These are phyloP conservation scores for Cheirogaleus major DNA, from an alignment of 2,797 vertebrate genomes.

Conservation along the genomic window DNA sequence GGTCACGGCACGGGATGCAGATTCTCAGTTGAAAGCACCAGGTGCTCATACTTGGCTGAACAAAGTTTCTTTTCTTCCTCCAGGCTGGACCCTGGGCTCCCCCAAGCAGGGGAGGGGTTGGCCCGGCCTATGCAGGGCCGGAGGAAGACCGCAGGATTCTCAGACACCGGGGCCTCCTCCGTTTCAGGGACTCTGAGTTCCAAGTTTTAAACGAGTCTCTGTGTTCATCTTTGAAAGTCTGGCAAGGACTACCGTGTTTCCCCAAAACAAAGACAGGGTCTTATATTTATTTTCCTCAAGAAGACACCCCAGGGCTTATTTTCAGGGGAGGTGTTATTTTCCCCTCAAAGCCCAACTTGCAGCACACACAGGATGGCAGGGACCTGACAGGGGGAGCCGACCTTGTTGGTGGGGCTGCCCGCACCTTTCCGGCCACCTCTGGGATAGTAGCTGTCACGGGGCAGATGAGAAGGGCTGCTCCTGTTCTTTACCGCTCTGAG, in stretches of 20 bases:
- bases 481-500: no score
- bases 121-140: neutral
- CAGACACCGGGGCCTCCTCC: neutral
- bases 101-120: neutral
- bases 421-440: no score
- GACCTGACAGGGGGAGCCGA: no score
- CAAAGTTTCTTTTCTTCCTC: slow-evolving; percentile 39
- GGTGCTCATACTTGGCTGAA: neutral
- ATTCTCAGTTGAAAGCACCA: neutral
- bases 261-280: no score
- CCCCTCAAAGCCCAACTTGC: no score
- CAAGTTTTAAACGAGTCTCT: slow-evolving; percentile 32
- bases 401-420: no score
- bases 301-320: no score
- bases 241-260: neutral
- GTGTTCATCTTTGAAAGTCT: neutral
- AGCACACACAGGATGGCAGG: no score
- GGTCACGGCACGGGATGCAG: neutral
- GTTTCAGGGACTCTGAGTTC: neutral
- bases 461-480: no score
- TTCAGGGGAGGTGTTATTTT: no score
- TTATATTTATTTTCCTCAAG: no score
- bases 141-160: neutral
- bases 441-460: no score
- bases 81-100: neutral